A percentile compares a stretch with the other conserved stretches of the same genome.
phyloP scores from a whole-genome alignment of 2,888 invertebrate species.

The Dastarcus helophoroides region DNA sequence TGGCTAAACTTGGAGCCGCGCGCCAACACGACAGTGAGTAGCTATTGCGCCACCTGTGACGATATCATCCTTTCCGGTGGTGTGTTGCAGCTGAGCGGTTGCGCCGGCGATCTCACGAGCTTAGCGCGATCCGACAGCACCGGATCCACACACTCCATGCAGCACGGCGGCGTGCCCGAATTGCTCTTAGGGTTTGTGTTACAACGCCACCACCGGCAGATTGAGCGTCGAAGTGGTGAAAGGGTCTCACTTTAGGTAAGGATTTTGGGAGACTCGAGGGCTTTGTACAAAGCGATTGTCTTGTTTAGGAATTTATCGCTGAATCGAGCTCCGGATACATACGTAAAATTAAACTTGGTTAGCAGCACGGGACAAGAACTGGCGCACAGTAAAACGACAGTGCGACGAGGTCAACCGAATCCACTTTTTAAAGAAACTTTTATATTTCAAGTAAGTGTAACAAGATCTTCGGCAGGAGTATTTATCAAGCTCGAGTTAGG shows the following conservation, averaged over 20 bases:
- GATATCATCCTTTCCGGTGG: no score
- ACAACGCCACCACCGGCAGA: slow-evolving; percentile 87
- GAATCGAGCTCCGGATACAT: slow-evolving; percentile 81
- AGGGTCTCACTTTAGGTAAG: slow-evolving; percentile 56
- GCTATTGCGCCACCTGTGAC: no score
- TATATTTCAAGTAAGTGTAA: slow-evolving; percentile 69
- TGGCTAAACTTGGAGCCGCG: slow-evolving; percentile 79
- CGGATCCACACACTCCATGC: slow-evolving; percentile 85
- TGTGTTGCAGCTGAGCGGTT: slow-evolving; percentile 38
- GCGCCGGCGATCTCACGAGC: slow-evolving; percentile 55
- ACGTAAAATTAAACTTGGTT: slow-evolving; percentile 83
- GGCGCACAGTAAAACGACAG: slow-evolving; percentile 84
- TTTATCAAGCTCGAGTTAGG: no score
- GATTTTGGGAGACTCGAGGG: background rate
- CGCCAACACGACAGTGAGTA: slow-evolving; percentile 43
- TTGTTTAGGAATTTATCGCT: slow-evolving; percentile 59
- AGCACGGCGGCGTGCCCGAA: slow-evolving; percentile 84
- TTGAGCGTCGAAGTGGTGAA: slow-evolving; percentile 84
- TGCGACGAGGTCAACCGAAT: slow-evolving; percentile 86
- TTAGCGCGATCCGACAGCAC: slow-evolving; percentile 87
- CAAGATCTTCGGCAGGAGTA: no score
- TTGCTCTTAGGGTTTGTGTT: slow-evolving; percentile 78
- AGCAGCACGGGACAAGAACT: slow-evolving; percentile 90
- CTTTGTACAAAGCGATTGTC: slow-evolving; percentile 8
- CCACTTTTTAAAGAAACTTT: slow-evolving; percentile 93